These are phyloP conservation scores for Acanthosoma haemorrhoidale DNA, from an alignment of 2,888 invertebrate genomes.

Conservation along the genomic window DNA sequence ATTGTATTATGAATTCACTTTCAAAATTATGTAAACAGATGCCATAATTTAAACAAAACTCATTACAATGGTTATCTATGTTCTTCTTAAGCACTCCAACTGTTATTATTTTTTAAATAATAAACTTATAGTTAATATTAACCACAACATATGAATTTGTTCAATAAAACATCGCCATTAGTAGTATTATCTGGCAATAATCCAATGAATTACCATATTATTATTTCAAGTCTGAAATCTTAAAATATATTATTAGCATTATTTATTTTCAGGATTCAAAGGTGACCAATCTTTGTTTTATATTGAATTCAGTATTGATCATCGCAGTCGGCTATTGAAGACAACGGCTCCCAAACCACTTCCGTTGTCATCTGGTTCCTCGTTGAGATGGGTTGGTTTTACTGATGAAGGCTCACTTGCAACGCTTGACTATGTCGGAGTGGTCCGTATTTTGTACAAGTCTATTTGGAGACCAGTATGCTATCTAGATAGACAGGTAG, in stretches of 20 bases:
- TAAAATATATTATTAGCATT: slow-evolving; percentile 28
- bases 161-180: too few relatives aligned
- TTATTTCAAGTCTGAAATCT: too few relatives aligned
- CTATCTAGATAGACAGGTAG: slow-evolving; percentile 55
- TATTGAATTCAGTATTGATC: slow-evolving; percentile 42
- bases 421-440: slow-evolving; percentile 69
- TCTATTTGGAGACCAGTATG: slow-evolving; percentile 77
- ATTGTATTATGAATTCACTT: too few relatives aligned
- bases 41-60: too few relatives aligned
- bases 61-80: too few relatives aligned
- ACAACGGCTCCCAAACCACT: slow-evolving; percentile 45
- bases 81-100: too few relatives aligned
- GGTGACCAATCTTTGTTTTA: slow-evolving; percentile 50
- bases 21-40: too few relatives aligned
- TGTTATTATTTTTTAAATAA: too few relatives aligned
- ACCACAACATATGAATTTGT: too few relatives aligned
- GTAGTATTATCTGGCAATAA: too few relatives aligned
- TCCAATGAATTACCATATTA: too few relatives aligned
- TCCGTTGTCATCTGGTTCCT: slow-evolving; percentile 62
- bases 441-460: slow-evolving; percentile 64
- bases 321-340: slow-evolving; percentile 32
- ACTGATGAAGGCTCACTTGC: slow-evolving; percentile 76
- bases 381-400: slow-evolving; percentile 71
- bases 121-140: too few relatives aligned
- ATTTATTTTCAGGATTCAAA: slow-evolving; percentile 44